These are phyloP conservation scores for Cyprinodon tularosa DNA, from an alignment of 2,113 vertebrate genomes.

Conservation along the genomic window DNA sequence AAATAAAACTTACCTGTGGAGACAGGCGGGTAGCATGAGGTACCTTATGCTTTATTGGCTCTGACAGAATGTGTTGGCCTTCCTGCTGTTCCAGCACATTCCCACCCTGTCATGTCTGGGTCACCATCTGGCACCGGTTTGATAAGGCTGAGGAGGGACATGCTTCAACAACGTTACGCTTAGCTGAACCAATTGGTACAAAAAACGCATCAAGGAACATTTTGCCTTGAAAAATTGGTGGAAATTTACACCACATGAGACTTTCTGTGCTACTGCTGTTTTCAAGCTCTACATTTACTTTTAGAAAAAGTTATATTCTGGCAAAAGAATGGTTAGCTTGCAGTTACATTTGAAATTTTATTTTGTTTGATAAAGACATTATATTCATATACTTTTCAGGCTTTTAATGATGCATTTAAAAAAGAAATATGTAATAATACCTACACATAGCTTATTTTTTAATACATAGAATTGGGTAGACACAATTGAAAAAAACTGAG, in stretches of 20 bases:
- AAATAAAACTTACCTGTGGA: not conserved
- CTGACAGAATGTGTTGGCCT: not conserved
- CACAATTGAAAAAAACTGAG: too few relatives aligned
- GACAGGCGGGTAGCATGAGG: not conserved
- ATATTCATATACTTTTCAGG: too few relatives aligned
- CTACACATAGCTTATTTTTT: not conserved
- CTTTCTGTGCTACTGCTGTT: too few relatives aligned
- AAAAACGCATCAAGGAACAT: not conserved
- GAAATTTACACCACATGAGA: not conserved
- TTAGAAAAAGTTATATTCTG: not conserved
- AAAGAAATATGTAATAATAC: not conserved
- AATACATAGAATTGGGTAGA: too few relatives aligned
- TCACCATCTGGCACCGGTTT: not conserved
- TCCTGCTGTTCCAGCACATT: conserved; percentile 5
- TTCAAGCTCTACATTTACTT: not conserved
- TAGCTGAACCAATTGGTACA: not conserved
- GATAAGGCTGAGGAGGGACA: not conserved
- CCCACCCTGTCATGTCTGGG: not conserved
- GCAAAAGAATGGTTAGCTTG: not conserved
- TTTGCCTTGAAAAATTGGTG: not conserved
- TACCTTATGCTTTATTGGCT: not conserved
- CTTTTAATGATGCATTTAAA: too few relatives aligned
- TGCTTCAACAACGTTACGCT: not conserved
- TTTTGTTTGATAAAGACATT: not conserved
- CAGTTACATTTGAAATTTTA: not conserved